phyloP scores from a whole-genome alignment of 2,797 vertebrate genomes.

The Toxotes lorentzi region DNA sequence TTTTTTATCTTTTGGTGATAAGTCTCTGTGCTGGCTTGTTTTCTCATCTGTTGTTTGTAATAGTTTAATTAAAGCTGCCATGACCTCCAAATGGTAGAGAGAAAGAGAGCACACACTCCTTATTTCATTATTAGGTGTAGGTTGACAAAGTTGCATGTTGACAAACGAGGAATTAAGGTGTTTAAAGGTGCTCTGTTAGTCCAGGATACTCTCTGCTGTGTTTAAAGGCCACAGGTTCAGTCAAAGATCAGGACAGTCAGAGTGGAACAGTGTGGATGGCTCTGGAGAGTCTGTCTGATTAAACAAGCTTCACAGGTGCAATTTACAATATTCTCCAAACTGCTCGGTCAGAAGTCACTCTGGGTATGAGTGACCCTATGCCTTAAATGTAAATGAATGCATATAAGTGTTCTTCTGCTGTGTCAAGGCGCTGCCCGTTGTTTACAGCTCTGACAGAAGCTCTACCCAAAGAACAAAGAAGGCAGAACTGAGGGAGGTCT shows the following conservation, averaged over 20 bases:
- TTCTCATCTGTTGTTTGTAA: constrained; percentile 7
- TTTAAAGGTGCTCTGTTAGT: background rate
- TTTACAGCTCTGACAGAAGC: constrained; percentile 30
- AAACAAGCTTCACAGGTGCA: constrained; percentile 35
- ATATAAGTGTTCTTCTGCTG: too few species aligned
- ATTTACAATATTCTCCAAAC: constrained; percentile 29
- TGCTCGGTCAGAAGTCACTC: constrained; percentile 27
- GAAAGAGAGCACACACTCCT: background rate
- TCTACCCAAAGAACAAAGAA: constrained; percentile 26
- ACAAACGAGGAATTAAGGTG: background rate
- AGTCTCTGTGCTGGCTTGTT: background rate
- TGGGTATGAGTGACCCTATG: constrained; percentile 11
- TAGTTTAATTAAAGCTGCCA: constrained; percentile 11
- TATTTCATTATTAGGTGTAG: background rate
- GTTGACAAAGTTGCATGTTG: background rate
- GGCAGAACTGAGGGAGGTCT: constrained; percentile 5
- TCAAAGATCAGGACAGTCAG: background rate
- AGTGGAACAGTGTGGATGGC: background rate
- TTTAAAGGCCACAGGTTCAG: constrained; percentile 23
- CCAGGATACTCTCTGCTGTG: background rate
- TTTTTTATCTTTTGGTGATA: background rate
- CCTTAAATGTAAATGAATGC: constrained; percentile 52
- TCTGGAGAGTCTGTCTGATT: constrained; percentile 26
- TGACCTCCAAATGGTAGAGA: too few species aligned
- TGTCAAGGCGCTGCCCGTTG: constrained; percentile 31